Evolutionary conservation across 2,888 invertebrate genomes (phyloP).

Genomic region (Lagria hirta): DNA sequence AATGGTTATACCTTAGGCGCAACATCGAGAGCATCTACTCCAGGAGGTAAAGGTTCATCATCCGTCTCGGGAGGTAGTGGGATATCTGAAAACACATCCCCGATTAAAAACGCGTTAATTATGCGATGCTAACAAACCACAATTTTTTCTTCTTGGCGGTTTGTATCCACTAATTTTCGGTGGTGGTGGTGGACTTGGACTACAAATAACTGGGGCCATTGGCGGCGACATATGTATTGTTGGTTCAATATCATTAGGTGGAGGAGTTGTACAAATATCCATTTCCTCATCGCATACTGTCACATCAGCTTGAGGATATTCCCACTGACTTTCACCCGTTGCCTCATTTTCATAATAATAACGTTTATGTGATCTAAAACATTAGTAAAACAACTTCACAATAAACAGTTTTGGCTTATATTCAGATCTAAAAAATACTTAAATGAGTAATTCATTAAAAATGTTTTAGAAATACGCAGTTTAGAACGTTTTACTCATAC

Average conservation of each 20-base stretch:
- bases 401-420: slow-evolving; percentile 19
- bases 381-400: slow-evolving; percentile 37
- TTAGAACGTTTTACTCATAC: too few relatives aligned
- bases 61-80: slow-evolving; percentile 32
- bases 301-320: slow-evolving; percentile 59
- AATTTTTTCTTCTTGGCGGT: slow-evolving; percentile 11
- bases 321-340: slow-evolving; percentile 66
- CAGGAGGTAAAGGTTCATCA: slow-evolving; percentile 58
- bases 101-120: slow-evolving; percentile 1
- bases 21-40: slow-evolving; percentile 56
- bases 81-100: slow-evolving; percentile 26
- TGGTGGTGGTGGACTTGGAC: slow-evolving; percentile 45
- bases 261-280: slow-evolving; percentile 63
- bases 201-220: slow-evolving; percentile 38
- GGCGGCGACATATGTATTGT: slow-evolving; percentile 36
- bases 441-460: not conserved
- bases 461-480: not conserved
- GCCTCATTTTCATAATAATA: slow-evolving; percentile 66
- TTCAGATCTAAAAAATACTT: slow-evolving; percentile 2
- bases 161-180: slow-evolving; percentile 41
- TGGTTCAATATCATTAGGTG: slow-evolving; percentile 48
- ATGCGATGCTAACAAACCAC: slow-evolving; percentile 10
- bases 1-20: slow-evolving; percentile 21
- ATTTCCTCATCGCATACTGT: slow-evolving; percentile 59
- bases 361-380: slow-evolving; percentile 65